Evolutionary conservation across 2,888 invertebrate genomes (phyloP).

Genomic region (Melangyna quadrimaculata): DNA sequence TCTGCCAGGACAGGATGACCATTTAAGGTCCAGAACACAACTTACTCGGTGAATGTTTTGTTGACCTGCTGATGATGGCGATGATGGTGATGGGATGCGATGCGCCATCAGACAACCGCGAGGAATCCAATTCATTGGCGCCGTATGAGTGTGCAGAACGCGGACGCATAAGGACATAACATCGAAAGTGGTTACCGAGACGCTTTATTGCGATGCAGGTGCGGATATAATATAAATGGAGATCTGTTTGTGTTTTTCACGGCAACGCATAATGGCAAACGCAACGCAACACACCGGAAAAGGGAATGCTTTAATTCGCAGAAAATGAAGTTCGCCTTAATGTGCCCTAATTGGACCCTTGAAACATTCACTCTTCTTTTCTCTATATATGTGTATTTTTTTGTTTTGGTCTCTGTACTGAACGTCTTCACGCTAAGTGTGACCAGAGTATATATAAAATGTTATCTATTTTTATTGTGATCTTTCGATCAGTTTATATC

Average conservation of each 20-base stretch:
- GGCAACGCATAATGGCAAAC: background rate
- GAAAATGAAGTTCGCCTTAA: slow-evolving; percentile 55
- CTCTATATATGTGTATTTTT: background rate
- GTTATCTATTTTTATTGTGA: no score
- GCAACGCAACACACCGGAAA: slow-evolving; percentile 24
- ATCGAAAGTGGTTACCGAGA: slow-evolving; percentile 57
- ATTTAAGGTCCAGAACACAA: slow-evolving; percentile 32
- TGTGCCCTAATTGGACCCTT: slow-evolving; percentile 60
- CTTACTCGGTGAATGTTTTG: slow-evolving; percentile 17
- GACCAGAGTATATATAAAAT: no score
- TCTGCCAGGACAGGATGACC: slow-evolving; percentile 39
- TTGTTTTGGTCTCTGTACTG: background rate
- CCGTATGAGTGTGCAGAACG: slow-evolving; percentile 41
- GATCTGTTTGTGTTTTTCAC: background rate
- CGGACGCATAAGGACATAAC: slow-evolving; percentile 46
- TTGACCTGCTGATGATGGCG: background rate
- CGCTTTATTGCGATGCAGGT: slow-evolving; percentile 40
- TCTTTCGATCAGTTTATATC: no score
- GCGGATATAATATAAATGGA: slow-evolving; percentile 6
- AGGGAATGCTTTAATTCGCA: slow-evolving; percentile 38
- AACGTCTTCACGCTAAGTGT: background rate
- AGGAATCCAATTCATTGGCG: slow-evolving; percentile 61
- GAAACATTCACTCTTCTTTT: slow-evolving; percentile 26
- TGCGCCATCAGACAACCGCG: slow-evolving; percentile 35
- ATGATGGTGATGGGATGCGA: no score